Percentiles rank a stretch among this genome's conserved stretches.
phyloP scores from a whole-genome alignment of 2,797 vertebrate genomes.

The Bradypus variegatus region DNA sequence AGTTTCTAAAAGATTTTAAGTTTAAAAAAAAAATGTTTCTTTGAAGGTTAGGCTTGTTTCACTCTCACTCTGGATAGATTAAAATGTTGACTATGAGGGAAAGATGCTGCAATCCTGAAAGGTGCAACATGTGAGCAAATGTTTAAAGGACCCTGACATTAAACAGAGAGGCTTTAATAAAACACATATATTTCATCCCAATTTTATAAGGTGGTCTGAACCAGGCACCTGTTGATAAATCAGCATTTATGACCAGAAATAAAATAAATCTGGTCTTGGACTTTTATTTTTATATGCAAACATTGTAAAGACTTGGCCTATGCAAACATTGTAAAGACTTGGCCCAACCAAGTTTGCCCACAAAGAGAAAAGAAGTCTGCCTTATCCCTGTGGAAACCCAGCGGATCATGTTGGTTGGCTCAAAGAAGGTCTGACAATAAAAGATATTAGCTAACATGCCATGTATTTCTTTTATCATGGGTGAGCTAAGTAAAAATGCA shows the following conservation, averaged over 20 bases:
- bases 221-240: slow-evolving; percentile 70
- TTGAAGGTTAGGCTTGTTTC: slow-evolving; percentile 50
- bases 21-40: slow-evolving; percentile 52
- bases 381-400: slow-evolving; percentile 49
- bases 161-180: slow-evolving; percentile 50
- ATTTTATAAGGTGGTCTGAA: slow-evolving; percentile 56
- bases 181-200: slow-evolving; percentile 29
- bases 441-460: slow-evolving; percentile 47
- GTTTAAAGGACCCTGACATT: neutral
- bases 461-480: neutral
- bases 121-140: neutral
- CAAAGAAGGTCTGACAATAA: slow-evolving; percentile 72
- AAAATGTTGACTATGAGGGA: neutral
- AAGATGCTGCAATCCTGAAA: slow-evolving; percentile 27
- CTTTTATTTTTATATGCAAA: slow-evolving; percentile 77
- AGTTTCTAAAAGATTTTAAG: slow-evolving; percentile 63
- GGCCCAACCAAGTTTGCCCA: slow-evolving; percentile 53
- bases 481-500: no score
- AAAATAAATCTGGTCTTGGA: slow-evolving; percentile 58
- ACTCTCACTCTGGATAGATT: slow-evolving; percentile 41
- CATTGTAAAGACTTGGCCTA: slow-evolving; percentile 72
- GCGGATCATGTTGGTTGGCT: slow-evolving; percentile 58
- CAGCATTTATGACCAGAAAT: slow-evolving; percentile 53
- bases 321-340: slow-evolving; percentile 72
- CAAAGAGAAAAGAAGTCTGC: slow-evolving; percentile 29